Evolutionary conservation across 2,888 invertebrate genomes (phyloP).

Genomic region (Aphodius sticticus): DNA sequence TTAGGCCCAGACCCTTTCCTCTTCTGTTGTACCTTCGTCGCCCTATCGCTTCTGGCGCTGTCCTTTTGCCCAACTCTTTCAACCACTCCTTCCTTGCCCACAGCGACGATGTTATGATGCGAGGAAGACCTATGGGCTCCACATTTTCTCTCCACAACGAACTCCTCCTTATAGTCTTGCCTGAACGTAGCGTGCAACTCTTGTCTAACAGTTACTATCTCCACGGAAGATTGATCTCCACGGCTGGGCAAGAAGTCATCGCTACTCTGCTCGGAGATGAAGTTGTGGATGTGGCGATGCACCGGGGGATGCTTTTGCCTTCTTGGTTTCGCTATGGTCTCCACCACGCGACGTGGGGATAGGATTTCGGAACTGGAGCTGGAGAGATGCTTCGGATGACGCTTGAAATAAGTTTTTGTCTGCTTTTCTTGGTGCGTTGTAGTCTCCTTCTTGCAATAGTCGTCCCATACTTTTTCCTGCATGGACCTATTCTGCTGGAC

Average conservation of each 20-base stretch:
- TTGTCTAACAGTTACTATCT: constrained; percentile 30
- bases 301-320: background rate
- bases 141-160: background rate
- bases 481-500: constrained; percentile 33
- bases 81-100: background rate
- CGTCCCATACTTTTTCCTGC: constrained; percentile 38
- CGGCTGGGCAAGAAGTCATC: background rate
- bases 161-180: background rate
- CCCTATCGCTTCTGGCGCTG: background rate
- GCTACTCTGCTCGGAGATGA: constrained; percentile 5
- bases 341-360: constrained; percentile 7
- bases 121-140: background rate
- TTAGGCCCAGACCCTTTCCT: background rate
- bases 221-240: background rate
- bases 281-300: constrained; percentile 21
- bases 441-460: constrained; percentile 31
- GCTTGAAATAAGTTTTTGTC: constrained; percentile 28
- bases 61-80: background rate
- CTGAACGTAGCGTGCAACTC: constrained; percentile 12
- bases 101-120: background rate
- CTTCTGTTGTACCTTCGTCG: background rate
- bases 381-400: constrained; percentile 36
- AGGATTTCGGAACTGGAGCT: constrained; percentile 31
- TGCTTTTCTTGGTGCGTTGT: constrained; percentile 12
- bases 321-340: background rate